Percentiles rank a stretch among this genome's conserved stretches.
Conservation (phyloP, 1,140 invertebrate genomes). For the Drosophila kikkawai region DNA sequence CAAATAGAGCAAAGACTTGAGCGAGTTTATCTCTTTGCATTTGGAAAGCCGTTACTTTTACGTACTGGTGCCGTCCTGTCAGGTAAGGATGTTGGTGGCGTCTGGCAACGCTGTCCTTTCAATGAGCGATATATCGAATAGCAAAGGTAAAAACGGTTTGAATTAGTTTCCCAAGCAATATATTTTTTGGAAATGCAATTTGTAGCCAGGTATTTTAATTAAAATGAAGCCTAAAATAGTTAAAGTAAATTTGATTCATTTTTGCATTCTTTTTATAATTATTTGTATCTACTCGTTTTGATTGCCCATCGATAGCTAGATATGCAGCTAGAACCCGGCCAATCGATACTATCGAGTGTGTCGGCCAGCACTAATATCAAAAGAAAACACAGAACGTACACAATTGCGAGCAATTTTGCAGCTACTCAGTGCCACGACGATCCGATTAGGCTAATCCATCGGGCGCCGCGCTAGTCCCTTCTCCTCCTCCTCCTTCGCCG, state of each 20-base stretch:
- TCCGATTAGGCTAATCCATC: conserved; percentile 16
- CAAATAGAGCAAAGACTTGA: background rate
- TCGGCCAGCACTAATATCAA: conserved; percentile 25
- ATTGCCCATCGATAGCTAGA: conserved; percentile 10
- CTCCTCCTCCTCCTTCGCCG: conserved; percentile 8
- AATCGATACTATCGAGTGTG: conserved; percentile 12
- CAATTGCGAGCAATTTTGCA: conserved; percentile 37
- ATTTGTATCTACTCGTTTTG: background rate
- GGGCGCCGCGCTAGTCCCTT: background rate
- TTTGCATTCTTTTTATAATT: background rate
- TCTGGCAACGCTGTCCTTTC: conserved; percentile 1
- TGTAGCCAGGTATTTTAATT: background rate
- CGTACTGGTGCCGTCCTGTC: background rate
- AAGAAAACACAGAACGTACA: conserved; percentile 35
- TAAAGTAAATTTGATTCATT: background rate
- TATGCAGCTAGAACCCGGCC: conserved; percentile 4
- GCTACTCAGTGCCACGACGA: conserved; percentile 38
- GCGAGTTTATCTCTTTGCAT: no score
- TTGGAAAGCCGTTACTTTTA: conserved; percentile 1
- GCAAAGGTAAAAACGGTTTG: background rate
- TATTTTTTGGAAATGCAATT: background rate
- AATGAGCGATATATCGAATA: background rate
- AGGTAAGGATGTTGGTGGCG: background rate
- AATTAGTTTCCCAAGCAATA: background rate
- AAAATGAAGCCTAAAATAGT: background rate